Conservation (phyloP, 2,113 vertebrate genomes). For the Bufo gargarizans region DNA sequence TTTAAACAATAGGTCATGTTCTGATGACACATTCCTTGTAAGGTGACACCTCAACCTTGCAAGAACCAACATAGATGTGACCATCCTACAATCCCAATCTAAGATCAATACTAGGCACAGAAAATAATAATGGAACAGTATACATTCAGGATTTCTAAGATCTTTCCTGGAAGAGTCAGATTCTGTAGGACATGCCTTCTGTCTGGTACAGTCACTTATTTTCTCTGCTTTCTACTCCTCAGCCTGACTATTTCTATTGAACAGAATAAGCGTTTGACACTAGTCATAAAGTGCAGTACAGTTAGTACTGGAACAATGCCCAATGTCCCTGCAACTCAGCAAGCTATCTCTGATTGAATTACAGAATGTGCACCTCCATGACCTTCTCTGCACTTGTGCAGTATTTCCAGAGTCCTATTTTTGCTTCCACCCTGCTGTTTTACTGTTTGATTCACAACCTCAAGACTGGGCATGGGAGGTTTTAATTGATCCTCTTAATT, state of each 20-base stretch:
- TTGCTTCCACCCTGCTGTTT: constrained; percentile 21
- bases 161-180: background rate
- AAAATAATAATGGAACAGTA: background rate
- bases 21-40: too few relatives aligned
- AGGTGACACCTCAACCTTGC: too few relatives aligned
- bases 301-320: constrained; percentile 20
- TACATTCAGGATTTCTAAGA: background rate
- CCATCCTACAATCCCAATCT: background rate
- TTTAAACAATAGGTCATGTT: too few relatives aligned
- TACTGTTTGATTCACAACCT: constrained; percentile 21
- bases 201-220: constrained; percentile 2
- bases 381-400: constrained; percentile 22
- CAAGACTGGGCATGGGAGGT: background rate
- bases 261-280: background rate
- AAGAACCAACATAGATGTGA: background rate
- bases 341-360: constrained; percentile 27
- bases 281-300: constrained; percentile 25
- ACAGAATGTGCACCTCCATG: background rate
- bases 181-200: constrained; percentile 2
- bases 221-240: background rate
- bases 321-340: background rate
- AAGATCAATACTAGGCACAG: background rate
- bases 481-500: constrained; percentile 34
- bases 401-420: constrained; percentile 18
- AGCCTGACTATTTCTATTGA: background rate